Base-by-base conservation (phyloP, 2,888 invertebrate genomes). In the Acronicta alni region DNA sequence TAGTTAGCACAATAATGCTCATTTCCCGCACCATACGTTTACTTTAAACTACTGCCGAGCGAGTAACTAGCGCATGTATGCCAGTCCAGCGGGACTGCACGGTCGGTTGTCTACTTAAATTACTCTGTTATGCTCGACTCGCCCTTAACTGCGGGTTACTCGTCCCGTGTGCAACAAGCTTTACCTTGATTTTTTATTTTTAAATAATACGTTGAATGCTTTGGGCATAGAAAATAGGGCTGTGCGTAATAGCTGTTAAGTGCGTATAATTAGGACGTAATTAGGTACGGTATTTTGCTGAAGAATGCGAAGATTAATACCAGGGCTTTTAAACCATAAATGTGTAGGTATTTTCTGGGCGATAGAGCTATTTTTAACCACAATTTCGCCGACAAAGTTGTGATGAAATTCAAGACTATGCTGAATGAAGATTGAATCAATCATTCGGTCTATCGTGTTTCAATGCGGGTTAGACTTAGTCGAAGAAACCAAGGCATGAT, bases 41-140 rank as follows among this genome's bases (percentile, higher is more conserved):
- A 67, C 53, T 47, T 38, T 52, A 65, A 64, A 52, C 60, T 58
- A 77, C 75, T 72, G 47, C 52, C 66, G 62, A 65, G 70, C 72
- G 65, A 60, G 72, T 77, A 37, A 58, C 53, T 60, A 71, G 77
- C 75, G 80, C 79, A 51, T 67, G 57, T 51, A 26, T 32, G 20
- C 52, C 55, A 43, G 69, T 63, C 70, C 74, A 58, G 70, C 18
- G 73, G 53, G 74, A 71, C 49, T 51, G 79, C 82, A 90, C 83
- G 89, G 79, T 88, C 84, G 80, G 83, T 78, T 88, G 89, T 91
- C 79, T 84, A 73, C 80, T 87, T 85, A 90, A 89, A 91, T 91
- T 88, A 86, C 86, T 81, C 74, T 84, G 90, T 86, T 87, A 88
- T 87, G 89, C 82, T 85, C 79, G 77, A 75, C 66, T 80, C 83